Evolutionary conservation across 2,113 vertebrate species (phyloP).

Genomic region (Sardina pilchardus): DNA sequence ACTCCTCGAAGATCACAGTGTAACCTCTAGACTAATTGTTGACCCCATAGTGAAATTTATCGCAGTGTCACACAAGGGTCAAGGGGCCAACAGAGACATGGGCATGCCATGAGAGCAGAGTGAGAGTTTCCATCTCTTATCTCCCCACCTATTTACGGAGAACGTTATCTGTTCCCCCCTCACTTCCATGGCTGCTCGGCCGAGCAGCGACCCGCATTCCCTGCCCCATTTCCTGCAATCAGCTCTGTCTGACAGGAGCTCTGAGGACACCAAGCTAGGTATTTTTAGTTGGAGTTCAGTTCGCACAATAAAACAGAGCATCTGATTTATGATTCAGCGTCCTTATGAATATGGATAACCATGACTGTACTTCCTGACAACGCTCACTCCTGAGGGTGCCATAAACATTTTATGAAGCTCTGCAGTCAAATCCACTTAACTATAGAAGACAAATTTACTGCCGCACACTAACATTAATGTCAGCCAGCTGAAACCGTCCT

Average conservation of each 20-base stretch:
- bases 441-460: constrained; percentile 26
- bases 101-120: background rate
- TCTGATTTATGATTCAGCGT: constrained; percentile 33
- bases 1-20: background rate
- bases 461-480: background rate
- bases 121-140: background rate
- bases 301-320: background rate
- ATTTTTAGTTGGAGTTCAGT: constrained; percentile 25
- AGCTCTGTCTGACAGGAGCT: background rate
- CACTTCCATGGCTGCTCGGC: background rate
- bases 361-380: background rate
- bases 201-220: background rate
- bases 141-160: background rate
- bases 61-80: background rate
- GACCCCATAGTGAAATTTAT: background rate
- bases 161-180: background rate
- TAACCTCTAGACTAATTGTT: background rate
- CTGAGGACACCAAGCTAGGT: background rate
- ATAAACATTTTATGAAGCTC: constrained; percentile 29
- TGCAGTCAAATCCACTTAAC: constrained; percentile 28
- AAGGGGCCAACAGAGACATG: background rate
- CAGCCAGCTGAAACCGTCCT: background rate
- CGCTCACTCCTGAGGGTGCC: background rate
- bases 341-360: constrained; percentile 21
- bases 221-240: background rate